A percentile compares a stretch with the other conserved stretches of the same genome.
phyloP scores from a whole-genome alignment of 2,888 invertebrate genomes.

The Sphaerophoria taeniata region DNA sequence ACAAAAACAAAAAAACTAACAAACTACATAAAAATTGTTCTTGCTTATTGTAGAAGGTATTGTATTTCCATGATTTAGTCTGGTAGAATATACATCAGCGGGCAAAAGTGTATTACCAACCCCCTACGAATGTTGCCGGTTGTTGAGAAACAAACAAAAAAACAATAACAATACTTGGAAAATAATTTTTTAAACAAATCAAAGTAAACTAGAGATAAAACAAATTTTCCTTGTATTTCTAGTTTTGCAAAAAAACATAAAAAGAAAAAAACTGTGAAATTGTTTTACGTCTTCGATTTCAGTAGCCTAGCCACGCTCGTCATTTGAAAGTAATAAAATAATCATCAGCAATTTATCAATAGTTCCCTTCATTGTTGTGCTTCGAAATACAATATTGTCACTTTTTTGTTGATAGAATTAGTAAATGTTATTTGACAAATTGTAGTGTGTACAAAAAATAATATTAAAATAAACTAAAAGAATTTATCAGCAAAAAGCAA shows the following conservation, averaged over 20 bases:
- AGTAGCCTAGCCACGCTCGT: not conserved
- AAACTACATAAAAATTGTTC: slow-evolving; percentile 57
- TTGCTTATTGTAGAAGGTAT: slow-evolving; percentile 39
- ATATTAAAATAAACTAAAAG: too few relatives aligned
- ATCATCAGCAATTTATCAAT: slow-evolving; percentile 12
- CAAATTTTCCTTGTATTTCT: not conserved
- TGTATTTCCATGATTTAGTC: slow-evolving; percentile 47
- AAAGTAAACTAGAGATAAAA: slow-evolving; percentile 4
- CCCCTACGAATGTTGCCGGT: not conserved
- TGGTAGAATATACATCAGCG: not conserved
- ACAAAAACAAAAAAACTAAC: slow-evolving; percentile 17
- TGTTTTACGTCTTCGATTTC: slow-evolving; percentile 16
- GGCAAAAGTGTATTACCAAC: slow-evolving; percentile 4
- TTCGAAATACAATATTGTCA: not conserved
- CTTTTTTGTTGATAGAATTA: too few relatives aligned
- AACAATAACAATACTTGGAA: not conserved
- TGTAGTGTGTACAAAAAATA: too few relatives aligned
- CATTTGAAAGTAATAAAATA: not conserved
- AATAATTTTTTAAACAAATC: not conserved
- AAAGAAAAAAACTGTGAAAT: slow-evolving; percentile 9
- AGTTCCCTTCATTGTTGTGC: not conserved
- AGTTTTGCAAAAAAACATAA: not conserved
- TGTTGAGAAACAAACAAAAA: not conserved
- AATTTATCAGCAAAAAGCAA: slow-evolving; percentile 6
- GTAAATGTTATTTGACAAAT: too few relatives aligned